phyloP scores from a whole-genome alignment of 2,113 vertebrate genomes.

The Micronycteris hirsuta region DNA sequence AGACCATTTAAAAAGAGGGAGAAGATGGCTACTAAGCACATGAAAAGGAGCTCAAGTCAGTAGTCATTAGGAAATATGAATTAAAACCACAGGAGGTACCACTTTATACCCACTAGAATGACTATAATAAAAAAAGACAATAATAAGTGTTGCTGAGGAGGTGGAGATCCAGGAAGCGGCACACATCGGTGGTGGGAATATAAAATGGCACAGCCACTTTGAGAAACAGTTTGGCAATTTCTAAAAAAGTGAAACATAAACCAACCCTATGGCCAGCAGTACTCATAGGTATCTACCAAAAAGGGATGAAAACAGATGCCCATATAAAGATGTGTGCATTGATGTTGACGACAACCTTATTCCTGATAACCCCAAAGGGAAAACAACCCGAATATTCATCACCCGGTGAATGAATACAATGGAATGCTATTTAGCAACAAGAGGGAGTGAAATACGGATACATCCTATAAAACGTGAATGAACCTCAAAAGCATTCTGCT shows the following conservation, averaged over 20 bases:
- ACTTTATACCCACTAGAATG: background rate
- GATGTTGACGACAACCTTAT: background rate
- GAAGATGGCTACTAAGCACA: background rate
- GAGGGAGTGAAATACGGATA: background rate
- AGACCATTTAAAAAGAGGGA: background rate
- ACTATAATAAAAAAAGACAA: background rate
- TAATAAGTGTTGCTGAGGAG: background rate
- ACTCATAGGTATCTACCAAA: background rate
- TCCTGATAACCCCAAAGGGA: background rate
- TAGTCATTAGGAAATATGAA: background rate
- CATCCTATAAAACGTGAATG: rapidly evolving
- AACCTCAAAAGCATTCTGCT: background rate
- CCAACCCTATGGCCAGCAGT: background rate
- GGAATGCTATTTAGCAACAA: background rate
- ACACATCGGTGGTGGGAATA: background rate
- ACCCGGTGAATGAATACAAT: background rate
- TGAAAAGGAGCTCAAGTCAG: background rate
- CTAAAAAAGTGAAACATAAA: background rate
- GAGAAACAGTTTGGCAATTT: background rate
- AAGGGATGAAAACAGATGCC: background rate
- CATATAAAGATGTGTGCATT: background rate
- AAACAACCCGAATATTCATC: background rate
- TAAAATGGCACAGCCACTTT: background rate
- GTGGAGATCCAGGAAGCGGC: background rate
- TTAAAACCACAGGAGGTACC: background rate